Evolutionary conservation across 1,140 invertebrate species (phyloP).

Genomic region (Branchinecta lindahli): DNA sequence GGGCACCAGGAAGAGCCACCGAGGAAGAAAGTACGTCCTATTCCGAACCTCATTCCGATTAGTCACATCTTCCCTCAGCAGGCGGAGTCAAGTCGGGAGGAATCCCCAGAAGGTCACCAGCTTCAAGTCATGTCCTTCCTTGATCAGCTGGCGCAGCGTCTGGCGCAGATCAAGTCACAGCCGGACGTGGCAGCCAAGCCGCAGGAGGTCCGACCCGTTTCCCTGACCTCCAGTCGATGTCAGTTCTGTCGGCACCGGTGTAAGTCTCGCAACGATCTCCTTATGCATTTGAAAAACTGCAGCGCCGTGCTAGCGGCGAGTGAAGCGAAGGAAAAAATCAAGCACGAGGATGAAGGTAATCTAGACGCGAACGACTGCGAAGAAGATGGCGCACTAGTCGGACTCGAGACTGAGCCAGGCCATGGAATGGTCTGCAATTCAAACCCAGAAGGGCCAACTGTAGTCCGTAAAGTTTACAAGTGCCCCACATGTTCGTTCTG

Average conservation of each 20-base stretch:
- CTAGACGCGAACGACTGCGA: constrained; percentile 29
- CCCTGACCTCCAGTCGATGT: constrained; percentile 49
- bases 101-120: not conserved
- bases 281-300: constrained; percentile 53
- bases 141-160: constrained; percentile 57
- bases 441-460: constrained; percentile 32
- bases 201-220: constrained; percentile 42
- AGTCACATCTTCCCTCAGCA: constrained; percentile 2
- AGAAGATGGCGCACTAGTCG: constrained; percentile 31
- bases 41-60: constrained; percentile 54
- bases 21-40: constrained; percentile 40
- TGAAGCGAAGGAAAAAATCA: constrained; percentile 31
- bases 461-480: constrained; percentile 55
- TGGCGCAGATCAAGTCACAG: constrained; percentile 55
- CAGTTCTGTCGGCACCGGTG: constrained; percentile 67
- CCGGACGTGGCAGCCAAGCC: constrained; percentile 58
- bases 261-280: constrained; percentile 58
- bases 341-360: constrained; percentile 24
- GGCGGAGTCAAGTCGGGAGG: no score
- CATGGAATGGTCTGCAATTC: constrained; percentile 33
- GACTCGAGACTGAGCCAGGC: constrained; percentile 37
- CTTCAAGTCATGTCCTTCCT: constrained; percentile 51
- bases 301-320: constrained; percentile 27
- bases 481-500: constrained; percentile 79
- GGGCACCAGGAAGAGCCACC: not conserved